Evolutionary conservation across 2,113 vertebrate genomes (phyloP).

Genomic region (Tichodroma muraria): DNA sequence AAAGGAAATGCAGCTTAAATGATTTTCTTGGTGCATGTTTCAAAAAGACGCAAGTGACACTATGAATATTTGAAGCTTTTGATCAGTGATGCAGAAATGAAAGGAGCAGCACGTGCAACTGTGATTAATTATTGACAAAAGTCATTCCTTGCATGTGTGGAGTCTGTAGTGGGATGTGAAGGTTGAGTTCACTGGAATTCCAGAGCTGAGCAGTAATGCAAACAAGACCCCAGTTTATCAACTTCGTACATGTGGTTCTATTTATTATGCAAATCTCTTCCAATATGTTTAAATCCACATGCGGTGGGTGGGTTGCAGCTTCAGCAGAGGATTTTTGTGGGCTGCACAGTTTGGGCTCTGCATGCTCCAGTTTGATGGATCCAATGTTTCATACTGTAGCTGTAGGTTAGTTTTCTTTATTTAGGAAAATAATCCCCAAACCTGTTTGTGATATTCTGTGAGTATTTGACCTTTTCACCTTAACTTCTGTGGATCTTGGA

Average conservation of each 20-base stretch:
- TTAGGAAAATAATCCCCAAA: not conserved
- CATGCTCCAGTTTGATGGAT: accelerated
- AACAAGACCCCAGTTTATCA: not conserved
- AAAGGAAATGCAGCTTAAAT: not conserved
- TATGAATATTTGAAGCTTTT: not conserved
- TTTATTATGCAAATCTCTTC: conserved; percentile 9
- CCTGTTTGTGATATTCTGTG: not conserved
- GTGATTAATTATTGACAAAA: conserved; percentile 42
- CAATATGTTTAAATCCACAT: not conserved
- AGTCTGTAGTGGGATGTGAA: not conserved
- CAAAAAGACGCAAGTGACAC: not conserved
- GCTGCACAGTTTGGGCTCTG: not conserved
- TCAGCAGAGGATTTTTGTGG: not conserved
- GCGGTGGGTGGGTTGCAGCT: not conserved
- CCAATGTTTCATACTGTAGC: not conserved
- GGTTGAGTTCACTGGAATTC: conserved; percentile 28
- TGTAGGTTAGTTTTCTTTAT: not conserved
- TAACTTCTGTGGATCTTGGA: not conserved
- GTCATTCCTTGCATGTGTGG: not conserved
- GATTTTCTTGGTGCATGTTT: accelerated
- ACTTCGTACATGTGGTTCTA: not conserved
- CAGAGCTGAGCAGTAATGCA: not conserved
- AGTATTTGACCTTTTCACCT: not conserved
- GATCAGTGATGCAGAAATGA: not conserved
- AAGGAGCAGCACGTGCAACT: not conserved